These are phyloP conservation scores for Cyprinella venusta DNA, from an alignment of 2,797 vertebrate species.

Conservation along the genomic window DNA sequence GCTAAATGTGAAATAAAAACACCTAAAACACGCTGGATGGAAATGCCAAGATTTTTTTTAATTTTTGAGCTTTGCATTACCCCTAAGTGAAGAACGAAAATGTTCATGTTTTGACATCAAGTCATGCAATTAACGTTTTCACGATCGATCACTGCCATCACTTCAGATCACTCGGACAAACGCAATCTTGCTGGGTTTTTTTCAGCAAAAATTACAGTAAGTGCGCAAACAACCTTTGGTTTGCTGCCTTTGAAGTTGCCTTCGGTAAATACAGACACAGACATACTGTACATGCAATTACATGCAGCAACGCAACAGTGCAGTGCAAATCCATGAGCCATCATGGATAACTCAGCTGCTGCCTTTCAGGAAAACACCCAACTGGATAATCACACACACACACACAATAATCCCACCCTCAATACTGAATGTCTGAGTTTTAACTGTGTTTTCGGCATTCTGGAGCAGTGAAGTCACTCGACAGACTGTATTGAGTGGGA, in stretches of 20 bases:
- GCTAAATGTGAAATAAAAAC: not conserved
- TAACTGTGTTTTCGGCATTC: slow-evolving; percentile 49
- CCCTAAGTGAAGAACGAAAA: too few species aligned
- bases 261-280: slow-evolving; percentile 10
- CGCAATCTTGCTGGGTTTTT: not conserved
- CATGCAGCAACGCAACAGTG: not conserved
- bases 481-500: slow-evolving; percentile 42
- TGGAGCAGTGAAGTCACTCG: slow-evolving; percentile 52
- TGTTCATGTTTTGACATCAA: not conserved
- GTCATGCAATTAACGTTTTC: not conserved
- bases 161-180: not conserved
- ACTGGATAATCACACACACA: slow-evolving; percentile 13
- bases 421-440: slow-evolving; percentile 21
- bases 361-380: slow-evolving; percentile 46
- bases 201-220: not conserved
- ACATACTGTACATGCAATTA: slow-evolving; percentile 28
- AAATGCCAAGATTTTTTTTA: not conserved
- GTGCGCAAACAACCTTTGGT: not conserved
- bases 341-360: slow-evolving; percentile 36
- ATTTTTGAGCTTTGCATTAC: too few species aligned
- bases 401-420: slow-evolving; percentile 31
- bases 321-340: slow-evolving; percentile 1
- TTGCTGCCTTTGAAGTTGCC: slow-evolving; percentile 37
- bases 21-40: too few species aligned
- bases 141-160: not conserved